Base-by-base conservation (phyloP, 2,888 invertebrate species). In the Brachypterus glaber region DNA sequence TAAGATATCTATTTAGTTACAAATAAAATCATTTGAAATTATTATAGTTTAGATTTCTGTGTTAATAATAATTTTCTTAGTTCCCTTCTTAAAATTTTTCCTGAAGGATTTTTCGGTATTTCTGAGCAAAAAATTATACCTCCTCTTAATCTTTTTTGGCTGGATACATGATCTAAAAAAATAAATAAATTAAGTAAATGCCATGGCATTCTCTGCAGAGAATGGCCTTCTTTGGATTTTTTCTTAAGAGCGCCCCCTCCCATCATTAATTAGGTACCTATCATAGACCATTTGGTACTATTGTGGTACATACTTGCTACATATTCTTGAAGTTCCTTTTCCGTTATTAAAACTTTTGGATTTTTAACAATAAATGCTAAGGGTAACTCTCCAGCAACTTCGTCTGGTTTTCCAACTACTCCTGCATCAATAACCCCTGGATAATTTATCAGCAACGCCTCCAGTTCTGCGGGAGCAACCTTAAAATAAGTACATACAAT, bases 401-500 rank as follows among this genome's bases (percentile, higher is more conserved):
- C 80, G 60, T 88, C 74, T 0, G 83, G 80, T 47, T 76, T n/a
- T 2, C 52, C 91, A 54, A 89, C 75, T 29, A 92, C 91, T 18
- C 84, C 90, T n/a, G 74, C 82, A 56, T 91, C 89, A 37, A 74
- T 72, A 32, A 92, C 75, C 37, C 73, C 73, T 1, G 74, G 69
- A 67, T 85, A 77, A 29, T 76, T 76, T 37, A 88, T 65, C 21
- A 92, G 62, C 33, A 91, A 55, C 9, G 78, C 79, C 63, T 92
- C 91, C 24, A 92, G 63, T 66, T 91, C 91, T 1, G 90, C 89
- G 2, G 91, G 91, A 1, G 91, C 82, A 9, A 27, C 27, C 27
- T 27, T 27, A 9, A 27, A 27, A 21, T 7, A 9, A 21, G 9
- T 7, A 7, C 5, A 7, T 5, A 7, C 9, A 21, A 21, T 21